Conservation (phyloP, 2,113 vertebrate species). For the Cacatua alba region DNA sequence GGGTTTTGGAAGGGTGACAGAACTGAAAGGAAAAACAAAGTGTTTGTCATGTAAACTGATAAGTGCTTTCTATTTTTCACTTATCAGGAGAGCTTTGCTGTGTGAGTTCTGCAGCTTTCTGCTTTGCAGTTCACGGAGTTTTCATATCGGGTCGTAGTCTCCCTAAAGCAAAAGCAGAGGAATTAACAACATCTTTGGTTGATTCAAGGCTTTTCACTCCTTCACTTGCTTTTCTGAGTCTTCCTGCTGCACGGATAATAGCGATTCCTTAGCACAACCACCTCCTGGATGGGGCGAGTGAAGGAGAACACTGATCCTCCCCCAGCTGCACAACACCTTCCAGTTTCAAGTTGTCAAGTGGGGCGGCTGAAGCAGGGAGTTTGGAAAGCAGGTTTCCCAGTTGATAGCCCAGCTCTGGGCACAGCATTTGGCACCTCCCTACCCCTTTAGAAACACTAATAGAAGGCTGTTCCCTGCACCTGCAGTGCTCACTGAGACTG, state of each 20-base stretch:
- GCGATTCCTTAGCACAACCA: not conserved
- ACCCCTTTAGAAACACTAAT: not conserved
- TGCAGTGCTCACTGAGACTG: fast-evolving
- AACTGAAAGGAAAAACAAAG: slow-evolving; percentile 47
- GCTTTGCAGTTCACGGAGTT: not conserved
- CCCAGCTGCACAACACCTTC: not conserved
- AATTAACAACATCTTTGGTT: not conserved
- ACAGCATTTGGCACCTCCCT: not conserved
- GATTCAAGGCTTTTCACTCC: not conserved
- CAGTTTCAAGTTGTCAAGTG: not conserved
- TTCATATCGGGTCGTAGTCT: not conserved
- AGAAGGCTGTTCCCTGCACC: not conserved
- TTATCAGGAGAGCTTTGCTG: not conserved
- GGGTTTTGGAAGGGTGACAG: slow-evolving; percentile 52
- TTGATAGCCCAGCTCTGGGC: not conserved
- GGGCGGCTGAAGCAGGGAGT: not conserved
- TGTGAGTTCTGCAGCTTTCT: not conserved
- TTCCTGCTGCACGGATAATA: not conserved
- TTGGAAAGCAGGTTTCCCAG: not conserved
- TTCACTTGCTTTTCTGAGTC: not conserved
- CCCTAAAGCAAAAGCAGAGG: not conserved
- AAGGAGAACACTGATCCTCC: not conserved
- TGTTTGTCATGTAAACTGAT: slow-evolving; percentile 38
- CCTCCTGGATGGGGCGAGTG: not conserved
- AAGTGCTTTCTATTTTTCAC: not conserved